These are phyloP conservation scores for Glyptemys insculpta DNA, from an alignment of 2,797 vertebrate genomes.

Conservation along the genomic window DNA sequence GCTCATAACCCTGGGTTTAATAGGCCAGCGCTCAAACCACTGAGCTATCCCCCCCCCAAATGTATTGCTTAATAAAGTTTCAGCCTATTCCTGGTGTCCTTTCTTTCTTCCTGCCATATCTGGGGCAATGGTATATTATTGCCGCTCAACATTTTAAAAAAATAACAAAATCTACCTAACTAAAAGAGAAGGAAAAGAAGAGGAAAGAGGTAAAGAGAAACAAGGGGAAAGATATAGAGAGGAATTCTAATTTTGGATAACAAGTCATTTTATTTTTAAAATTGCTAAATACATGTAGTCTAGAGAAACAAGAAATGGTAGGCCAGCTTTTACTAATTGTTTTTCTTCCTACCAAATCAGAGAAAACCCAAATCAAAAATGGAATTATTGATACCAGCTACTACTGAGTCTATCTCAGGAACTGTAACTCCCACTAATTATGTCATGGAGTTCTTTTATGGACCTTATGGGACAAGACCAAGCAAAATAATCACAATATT, in stretches of 20 bases:
- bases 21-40: no score
- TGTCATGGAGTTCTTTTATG: neutral
- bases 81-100: neutral
- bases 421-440: neutral
- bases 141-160: neutral
- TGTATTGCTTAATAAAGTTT: neutral
- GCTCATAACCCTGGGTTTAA: no score
- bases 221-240: neutral
- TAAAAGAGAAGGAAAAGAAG: neutral
- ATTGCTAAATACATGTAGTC: neutral
- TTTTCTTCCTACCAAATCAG: neutral
- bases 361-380: neutral
- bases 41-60: no score
- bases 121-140: neutral
- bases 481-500: neutral
- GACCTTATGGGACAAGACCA: neutral
- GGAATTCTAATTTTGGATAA: neutral
- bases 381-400: no score
- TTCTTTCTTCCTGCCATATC: neutral
- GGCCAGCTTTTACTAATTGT: neutral
- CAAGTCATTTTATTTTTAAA: neutral
- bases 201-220: neutral
- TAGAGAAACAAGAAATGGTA: neutral
- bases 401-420: neutral
- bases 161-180: neutral